A percentile compares a stretch with the other conserved stretches of the same genome.
phyloP scores from a whole-genome alignment of 2,797 vertebrate species.

The Morus bassanus region DNA sequence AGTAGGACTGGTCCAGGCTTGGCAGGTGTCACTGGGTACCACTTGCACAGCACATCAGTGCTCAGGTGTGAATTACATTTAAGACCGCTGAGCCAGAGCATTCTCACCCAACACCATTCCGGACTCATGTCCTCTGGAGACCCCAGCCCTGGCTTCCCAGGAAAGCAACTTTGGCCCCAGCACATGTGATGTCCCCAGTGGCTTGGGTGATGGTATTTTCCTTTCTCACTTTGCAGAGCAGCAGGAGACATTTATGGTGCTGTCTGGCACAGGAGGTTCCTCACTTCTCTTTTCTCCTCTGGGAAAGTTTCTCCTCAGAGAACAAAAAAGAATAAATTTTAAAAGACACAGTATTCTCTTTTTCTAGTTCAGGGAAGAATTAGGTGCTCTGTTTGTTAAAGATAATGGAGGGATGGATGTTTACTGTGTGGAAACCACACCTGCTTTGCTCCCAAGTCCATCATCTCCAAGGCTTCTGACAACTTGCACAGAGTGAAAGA shows the following conservation, averaged over 20 bases:
- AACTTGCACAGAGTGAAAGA: not conserved
- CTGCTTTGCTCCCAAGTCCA: not conserved
- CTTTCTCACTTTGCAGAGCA: not conserved
- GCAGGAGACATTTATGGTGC: not conserved
- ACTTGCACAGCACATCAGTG: not conserved
- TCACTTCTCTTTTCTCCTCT: constrained; percentile 29
- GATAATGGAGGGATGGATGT: not conserved
- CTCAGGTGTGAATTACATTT: not conserved
- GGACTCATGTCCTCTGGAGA: not conserved
- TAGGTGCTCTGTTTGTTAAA: not conserved
- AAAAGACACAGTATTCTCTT: not conserved
- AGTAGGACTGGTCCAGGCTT: not conserved
- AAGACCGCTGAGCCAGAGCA: not conserved
- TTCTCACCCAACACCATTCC: not conserved
- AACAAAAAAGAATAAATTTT: not conserved
- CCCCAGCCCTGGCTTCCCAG: not conserved
- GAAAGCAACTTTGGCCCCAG: not conserved
- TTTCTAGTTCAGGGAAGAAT: not conserved
- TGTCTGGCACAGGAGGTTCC: not conserved
- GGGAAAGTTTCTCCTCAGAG: not conserved
- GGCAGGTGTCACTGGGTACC: not conserved
- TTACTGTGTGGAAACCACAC: not conserved
- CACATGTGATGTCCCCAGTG: not conserved
- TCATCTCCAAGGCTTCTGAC: not conserved
- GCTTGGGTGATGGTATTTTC: not conserved